Percentiles rank a stretch among this genome's conserved stretches.
Conservation (phyloP, 2,888 invertebrate species). For the Drosophila bunnanda region DNA sequence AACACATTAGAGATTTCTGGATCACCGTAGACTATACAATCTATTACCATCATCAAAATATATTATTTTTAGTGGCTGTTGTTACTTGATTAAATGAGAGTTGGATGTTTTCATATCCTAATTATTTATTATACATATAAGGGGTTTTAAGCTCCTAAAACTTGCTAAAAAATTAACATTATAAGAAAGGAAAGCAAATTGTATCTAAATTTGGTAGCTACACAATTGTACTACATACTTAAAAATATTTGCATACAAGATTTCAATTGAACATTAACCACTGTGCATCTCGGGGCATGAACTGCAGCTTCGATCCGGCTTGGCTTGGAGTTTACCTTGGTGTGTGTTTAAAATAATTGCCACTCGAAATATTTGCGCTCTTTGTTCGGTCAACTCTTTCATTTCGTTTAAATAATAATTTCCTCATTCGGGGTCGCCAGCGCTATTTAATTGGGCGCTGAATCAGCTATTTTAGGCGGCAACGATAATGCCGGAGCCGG, state of each 20-base stretch:
- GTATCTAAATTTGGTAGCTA: too few relatives aligned
- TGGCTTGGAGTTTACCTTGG: constrained; percentile 33
- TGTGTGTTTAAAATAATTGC: constrained; percentile 76
- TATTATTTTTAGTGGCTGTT: background rate
- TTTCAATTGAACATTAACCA: background rate
- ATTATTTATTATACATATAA: background rate
- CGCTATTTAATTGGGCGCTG: constrained; percentile 79
- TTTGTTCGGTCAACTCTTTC: constrained; percentile 70
- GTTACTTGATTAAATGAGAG: background rate
- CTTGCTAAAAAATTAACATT: too few relatives aligned
- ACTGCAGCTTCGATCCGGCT: constrained; percentile 27
- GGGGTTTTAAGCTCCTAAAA: background rate
- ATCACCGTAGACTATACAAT: too few relatives aligned
- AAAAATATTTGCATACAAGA: background rate
- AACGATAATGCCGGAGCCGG: constrained; percentile 2
- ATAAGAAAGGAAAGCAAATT: background rate
- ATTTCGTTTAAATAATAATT: constrained; percentile 46
- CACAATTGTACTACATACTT: too few relatives aligned
- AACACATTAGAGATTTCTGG: background rate
- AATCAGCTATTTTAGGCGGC: constrained; percentile 78
- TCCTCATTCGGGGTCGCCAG: constrained; percentile 47
- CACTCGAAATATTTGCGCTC: constrained; percentile 76
- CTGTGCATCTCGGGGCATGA: constrained; percentile 10
- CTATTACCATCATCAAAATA: background rate
- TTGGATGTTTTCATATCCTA: background rate